Percentiles rank a stretch among this genome's conserved stretches.
Evolutionary conservation across 2,797 vertebrate genomes (phyloP).

Genomic region (Botia kubotai): DNA sequence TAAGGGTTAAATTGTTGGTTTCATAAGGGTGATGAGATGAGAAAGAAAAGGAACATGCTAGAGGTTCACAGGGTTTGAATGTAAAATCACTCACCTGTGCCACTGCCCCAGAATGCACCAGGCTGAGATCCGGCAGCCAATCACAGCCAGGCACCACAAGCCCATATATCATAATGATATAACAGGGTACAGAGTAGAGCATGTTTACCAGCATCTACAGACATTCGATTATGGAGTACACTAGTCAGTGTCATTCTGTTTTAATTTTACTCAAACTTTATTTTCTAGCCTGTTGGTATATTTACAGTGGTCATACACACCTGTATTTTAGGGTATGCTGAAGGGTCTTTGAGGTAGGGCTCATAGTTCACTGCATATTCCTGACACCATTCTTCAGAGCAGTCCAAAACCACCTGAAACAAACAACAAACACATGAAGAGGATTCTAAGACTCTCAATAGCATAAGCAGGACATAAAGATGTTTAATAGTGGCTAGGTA

Average conservation of each 20-base stretch:
- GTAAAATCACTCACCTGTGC: conserved; percentile 83
- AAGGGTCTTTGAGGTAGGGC: conserved; percentile 93
- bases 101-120: conserved; percentile 90
- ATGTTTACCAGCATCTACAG: conserved; percentile 90
- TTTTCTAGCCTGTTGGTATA: too few species aligned
- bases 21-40: too few species aligned
- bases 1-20: too few species aligned
- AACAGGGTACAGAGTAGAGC: conserved; percentile 90
- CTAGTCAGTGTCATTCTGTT: not conserved
- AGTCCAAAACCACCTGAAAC: conserved; percentile 87
- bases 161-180: conserved; percentile 84
- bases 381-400: conserved; percentile 83
- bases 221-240: conserved; percentile 23
- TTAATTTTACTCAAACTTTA: too few species aligned
- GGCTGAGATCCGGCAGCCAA: conserved; percentile 89
- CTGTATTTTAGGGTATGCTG: conserved; percentile 92
- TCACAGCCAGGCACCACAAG: conserved; percentile 90
- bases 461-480: too few species aligned
- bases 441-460: too few species aligned
- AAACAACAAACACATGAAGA: too few species aligned
- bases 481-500: too few species aligned
- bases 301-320: conserved; percentile 64
- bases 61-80: not conserved
- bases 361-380: conserved; percentile 85
- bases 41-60: not conserved